Evolutionary conservation across 2,888 invertebrate genomes (phyloP).

Genomic region (Epinotia nisella): DNA sequence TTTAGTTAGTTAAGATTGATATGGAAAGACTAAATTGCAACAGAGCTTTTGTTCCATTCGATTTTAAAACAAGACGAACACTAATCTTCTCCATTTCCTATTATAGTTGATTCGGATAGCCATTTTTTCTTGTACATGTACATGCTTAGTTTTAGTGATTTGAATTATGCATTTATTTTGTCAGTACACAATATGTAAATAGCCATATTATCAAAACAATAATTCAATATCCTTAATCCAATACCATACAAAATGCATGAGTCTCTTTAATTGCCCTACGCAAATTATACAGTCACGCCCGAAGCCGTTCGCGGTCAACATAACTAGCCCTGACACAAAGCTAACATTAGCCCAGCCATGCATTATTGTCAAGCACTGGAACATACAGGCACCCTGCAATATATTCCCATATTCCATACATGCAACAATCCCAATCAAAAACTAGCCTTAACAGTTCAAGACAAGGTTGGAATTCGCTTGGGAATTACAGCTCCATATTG

Average conservation of each 20-base stretch:
- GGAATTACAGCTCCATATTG: slow-evolving; percentile 19
- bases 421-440: slow-evolving; percentile 49
- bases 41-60: not conserved
- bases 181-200: not conserved
- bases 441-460: slow-evolving; percentile 35
- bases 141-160: no score
- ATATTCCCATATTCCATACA: slow-evolving; percentile 45
- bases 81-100: no score
- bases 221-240: slow-evolving; percentile 47
- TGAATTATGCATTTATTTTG: no score
- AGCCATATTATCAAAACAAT: not conserved
- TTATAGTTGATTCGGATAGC: no score
- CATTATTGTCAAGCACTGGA: slow-evolving; percentile 83
- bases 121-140: no score
- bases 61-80: no score
- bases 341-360: slow-evolving; percentile 83
- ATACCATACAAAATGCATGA: slow-evolving; percentile 78
- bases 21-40: not conserved
- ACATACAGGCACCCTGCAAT: slow-evolving; percentile 53
- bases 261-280: slow-evolving; percentile 80
- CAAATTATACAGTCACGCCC: slow-evolving; percentile 82
- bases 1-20: not conserved
- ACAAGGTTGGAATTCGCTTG: slow-evolving; percentile 47
- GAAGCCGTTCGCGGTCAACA: slow-evolving; percentile 75
- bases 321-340: slow-evolving; percentile 82